Evolutionary conservation across 2,113 vertebrate genomes (phyloP), one percentile per base, ranked within the genome.

Genomic region (Polyodon spathula): DNA sequence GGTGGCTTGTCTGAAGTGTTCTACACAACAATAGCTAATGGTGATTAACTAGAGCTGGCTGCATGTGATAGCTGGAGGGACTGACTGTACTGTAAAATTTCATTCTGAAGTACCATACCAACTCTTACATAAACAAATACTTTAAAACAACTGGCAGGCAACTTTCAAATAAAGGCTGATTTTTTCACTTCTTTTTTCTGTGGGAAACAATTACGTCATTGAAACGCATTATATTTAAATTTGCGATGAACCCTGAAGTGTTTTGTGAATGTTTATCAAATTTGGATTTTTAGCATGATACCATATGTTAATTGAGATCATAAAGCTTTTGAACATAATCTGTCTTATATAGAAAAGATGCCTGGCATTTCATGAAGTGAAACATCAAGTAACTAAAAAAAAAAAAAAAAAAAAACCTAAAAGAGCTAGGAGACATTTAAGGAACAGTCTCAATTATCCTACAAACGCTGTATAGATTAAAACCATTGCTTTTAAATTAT

Each of bases 21-120:
- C 92, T 85, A 91, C 89, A 95, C 93, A 95, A 93, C 92, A 93
- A 91, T 92, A 89, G 90, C 91, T 84, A 87, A 88, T 85, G 89
- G 90, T 91, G 91, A 96, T 95, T 92, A 94, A 93, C 87, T 81
- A 78, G 82, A 76, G 74, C 74, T 76, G n/a, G 81, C 79, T 65
- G 72, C 74, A 78, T 70, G 73, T 70, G 78, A 78, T 83, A 82
- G n/a, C 63, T 72, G 78, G 61, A 71, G 67, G 73, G 72, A 71
- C 74, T 66, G 40, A 48, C 59, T 62, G 60, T n/a, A 59, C 11
- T 58, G 37, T 14, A 41, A 61, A 37, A 61, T 52, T 52, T 60
- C 46, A 48, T 14, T 50, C 50, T 53, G 12, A 39, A 51, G 37
- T 39, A 60, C 37, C 37, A 39, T 27, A n/a, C 16, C 37, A 53